Base-by-base conservation (phyloP, 2,888 invertebrate species). In the Tortricodes alternella region DNA sequence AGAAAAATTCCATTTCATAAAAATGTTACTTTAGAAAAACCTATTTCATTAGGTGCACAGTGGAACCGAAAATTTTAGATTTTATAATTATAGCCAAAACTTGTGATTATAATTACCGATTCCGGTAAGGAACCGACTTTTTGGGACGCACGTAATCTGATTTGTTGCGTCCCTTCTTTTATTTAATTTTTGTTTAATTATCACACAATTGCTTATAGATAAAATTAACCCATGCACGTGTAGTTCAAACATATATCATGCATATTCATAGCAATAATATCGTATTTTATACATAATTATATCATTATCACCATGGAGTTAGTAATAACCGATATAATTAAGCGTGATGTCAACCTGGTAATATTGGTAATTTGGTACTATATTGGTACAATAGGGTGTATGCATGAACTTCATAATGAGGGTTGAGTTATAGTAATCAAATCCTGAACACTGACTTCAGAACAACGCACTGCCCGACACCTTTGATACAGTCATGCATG, bases 201-300 rank as follows among this genome's bases (percentile, higher is more conserved):
- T 35, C 38, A 32, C 15, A 18, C 11, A 11, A 43, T 15, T 53
- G 24, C 46, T 41, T 34, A 21, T 46, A 32, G 19, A 34, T 51
- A 46, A 15, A 51, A 35, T 43, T 35, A 48, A n/a, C 44, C 43
- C 32, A 23, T 55, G 37, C 56, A 38, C 38, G 21, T 44, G 56
- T 56, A 56, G 56, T 37, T 38, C 49, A 46, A 56, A 44, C 15
- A 21, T 48, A 49, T 56, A 29, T 46, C 46, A 37, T 24, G 27
- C 35, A 35, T 50, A 50, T 56, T 49, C 29, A 56, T 50, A 56
- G 49, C 56, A 50, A 56, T 56, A 56, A 56, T 55, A 55, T 24
- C n/a, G 55, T 44, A 56, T 50, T 49, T 37, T 13, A 50, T 50
- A 48, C 23, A 41, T 35, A 19, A 48, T 16, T 46, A 56, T 48